Conservation (phyloP, 1,140 invertebrate species). For the Philaenus spumarius region DNA sequence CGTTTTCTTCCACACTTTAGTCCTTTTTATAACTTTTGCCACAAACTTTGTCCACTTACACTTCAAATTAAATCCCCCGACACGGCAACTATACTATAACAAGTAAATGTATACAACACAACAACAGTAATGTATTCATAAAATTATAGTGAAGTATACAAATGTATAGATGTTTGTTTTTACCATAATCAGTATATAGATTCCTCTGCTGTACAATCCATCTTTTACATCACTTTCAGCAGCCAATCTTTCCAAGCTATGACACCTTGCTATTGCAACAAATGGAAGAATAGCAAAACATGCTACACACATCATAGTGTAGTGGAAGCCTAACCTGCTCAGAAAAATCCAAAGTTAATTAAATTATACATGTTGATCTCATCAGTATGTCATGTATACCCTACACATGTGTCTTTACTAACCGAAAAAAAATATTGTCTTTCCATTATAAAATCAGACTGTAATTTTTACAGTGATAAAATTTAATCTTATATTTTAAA, state of each 20-base stretch:
- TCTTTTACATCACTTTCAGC: constrained; percentile 73
- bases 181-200: constrained; percentile 74
- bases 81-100: too few species aligned
- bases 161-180: too few species aligned
- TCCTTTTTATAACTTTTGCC: too few species aligned
- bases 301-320: constrained; percentile 66
- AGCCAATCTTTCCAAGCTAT: constrained; percentile 53
- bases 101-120: neutral
- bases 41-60: too few species aligned
- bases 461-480: too few species aligned
- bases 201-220: constrained; percentile 66
- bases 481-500: too few species aligned
- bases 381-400: neutral
- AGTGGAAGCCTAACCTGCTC: constrained; percentile 68
- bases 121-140: neutral
- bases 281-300: constrained; percentile 66
- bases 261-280: constrained; percentile 25
- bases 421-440: too few species aligned
- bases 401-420: too few species aligned
- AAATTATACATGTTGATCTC: neutral
- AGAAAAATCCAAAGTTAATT: constrained; percentile 3
- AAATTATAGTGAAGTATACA: neutral
- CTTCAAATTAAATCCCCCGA: too few species aligned
- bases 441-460: too few species aligned
- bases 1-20: too few species aligned